phyloP scores from a whole-genome alignment of 2,888 invertebrate species.

The Parnassius mnemosyne region DNA sequence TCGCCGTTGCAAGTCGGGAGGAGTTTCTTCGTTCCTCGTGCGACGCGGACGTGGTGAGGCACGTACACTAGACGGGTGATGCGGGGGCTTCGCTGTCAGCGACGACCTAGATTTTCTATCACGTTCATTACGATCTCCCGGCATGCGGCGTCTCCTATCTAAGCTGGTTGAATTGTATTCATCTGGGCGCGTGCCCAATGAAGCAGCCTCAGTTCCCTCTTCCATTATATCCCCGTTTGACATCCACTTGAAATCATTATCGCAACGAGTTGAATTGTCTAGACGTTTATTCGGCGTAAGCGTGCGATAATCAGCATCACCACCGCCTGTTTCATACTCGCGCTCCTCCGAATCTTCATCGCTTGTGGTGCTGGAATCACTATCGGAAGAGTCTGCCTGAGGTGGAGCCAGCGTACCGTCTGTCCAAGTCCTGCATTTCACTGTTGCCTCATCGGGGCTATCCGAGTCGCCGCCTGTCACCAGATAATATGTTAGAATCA shows the following conservation, averaged over 20 bases:
- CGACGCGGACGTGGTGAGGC: constrained; percentile 68
- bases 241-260: constrained; percentile 86
- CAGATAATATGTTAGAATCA: constrained; percentile 54
- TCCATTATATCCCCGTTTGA: constrained; percentile 63
- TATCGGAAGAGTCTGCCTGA: constrained; percentile 64
- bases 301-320: constrained; percentile 81
- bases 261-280: constrained; percentile 83
- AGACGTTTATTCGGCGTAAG: constrained; percentile 64
- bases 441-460: constrained; percentile 82
- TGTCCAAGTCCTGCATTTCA: constrained; percentile 78
- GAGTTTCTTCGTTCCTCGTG: constrained; percentile 61
- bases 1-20: constrained; percentile 67
- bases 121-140: constrained; percentile 79
- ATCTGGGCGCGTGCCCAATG: constrained; percentile 54
- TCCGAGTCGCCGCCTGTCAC: constrained; percentile 81
- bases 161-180: constrained; percentile 70
- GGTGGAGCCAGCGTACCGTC: constrained; percentile 65
- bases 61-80: constrained; percentile 65
- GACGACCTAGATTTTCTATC: constrained; percentile 84
- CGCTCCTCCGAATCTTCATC: constrained; percentile 65
- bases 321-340: constrained; percentile 78
- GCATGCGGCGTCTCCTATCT: constrained; percentile 76
- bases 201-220: constrained; percentile 47
- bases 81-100: constrained; percentile 75
- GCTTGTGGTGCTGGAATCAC: constrained; percentile 60